Conservation (phyloP, 53 echinoderm and acorn worm genomes). For the Holothuria leucospilota region DNA sequence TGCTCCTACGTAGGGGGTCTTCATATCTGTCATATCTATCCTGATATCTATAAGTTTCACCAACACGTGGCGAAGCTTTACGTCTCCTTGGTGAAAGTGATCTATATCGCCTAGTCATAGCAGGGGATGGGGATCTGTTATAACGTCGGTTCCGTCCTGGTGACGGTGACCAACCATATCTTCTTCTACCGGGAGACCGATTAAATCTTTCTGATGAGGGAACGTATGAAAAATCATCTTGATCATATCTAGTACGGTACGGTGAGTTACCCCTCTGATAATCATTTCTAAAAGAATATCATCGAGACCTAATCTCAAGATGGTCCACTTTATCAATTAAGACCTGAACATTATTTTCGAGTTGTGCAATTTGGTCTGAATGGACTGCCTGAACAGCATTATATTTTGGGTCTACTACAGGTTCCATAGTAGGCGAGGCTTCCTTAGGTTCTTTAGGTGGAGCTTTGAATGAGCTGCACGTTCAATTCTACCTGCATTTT, state of each 20-base stretch:
- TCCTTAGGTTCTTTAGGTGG: no score
- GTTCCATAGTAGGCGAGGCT: no score
- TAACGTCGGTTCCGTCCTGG: neutral
- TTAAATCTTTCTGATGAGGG: neutral
- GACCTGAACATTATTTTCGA: conserved; percentile 5
- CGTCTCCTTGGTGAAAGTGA: neutral
- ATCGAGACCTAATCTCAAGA: neutral
- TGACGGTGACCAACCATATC: neutral
- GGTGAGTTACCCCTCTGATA: neutral
- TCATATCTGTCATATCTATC: no score
- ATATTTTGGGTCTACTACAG: no score
- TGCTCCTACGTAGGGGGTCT: no score
- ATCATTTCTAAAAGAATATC: neutral
- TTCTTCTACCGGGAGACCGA: neutral
- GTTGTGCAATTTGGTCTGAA: neutral
- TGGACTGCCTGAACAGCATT: no score
- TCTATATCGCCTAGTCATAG: neutral
- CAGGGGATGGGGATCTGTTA: neutral
- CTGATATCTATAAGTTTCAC: no score
- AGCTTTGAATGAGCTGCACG: no score
- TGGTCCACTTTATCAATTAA: neutral
- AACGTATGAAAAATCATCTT: neutral
- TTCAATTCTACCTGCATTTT: no score
- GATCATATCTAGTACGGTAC: neutral
- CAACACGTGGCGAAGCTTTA: neutral